Conservation (phyloP, 2,113 vertebrate genomes). For the Balaeniceps rex region DNA sequence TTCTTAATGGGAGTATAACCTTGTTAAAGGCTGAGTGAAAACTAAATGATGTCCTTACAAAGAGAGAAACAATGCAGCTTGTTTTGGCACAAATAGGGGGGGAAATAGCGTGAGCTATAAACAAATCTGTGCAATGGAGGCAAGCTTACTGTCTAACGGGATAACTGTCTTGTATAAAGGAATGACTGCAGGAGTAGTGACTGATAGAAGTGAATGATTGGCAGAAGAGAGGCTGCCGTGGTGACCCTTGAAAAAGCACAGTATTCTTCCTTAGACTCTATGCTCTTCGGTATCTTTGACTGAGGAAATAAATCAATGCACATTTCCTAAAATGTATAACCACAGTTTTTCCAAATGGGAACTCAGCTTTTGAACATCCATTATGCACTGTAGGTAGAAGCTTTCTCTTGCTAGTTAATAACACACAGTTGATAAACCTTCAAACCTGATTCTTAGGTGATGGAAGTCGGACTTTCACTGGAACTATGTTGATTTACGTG, state of each 20-base stretch:
- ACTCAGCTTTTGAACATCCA: neutral
- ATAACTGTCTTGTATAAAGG: neutral
- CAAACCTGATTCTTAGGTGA: neutral
- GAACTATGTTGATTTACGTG: neutral
- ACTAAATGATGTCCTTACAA: neutral
- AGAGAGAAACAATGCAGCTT: neutral
- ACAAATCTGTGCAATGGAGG: neutral
- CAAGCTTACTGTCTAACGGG: neutral
- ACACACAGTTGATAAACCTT: neutral
- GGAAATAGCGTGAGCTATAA: neutral
- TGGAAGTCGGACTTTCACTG: neutral
- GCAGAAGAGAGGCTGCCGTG: neutral
- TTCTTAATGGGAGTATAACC: slow-evolving; percentile 7
- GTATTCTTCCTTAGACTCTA: neutral
- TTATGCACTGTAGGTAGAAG: neutral
- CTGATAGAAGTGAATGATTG: neutral
- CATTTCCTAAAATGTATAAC: neutral
- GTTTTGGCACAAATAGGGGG: neutral
- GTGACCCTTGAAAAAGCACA: neutral
- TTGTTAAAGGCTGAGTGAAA: slow-evolving; percentile 16
- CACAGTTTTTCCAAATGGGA: neutral
- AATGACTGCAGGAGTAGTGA: neutral
- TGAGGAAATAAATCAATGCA: neutral
- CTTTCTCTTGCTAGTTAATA: neutral
- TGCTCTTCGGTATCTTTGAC: neutral